A percentile compares a stretch with the other conserved stretches of the same genome.
phyloP scores from a whole-genome alignment of 2,113 vertebrate genomes.

The Diadophis punctatus region DNA sequence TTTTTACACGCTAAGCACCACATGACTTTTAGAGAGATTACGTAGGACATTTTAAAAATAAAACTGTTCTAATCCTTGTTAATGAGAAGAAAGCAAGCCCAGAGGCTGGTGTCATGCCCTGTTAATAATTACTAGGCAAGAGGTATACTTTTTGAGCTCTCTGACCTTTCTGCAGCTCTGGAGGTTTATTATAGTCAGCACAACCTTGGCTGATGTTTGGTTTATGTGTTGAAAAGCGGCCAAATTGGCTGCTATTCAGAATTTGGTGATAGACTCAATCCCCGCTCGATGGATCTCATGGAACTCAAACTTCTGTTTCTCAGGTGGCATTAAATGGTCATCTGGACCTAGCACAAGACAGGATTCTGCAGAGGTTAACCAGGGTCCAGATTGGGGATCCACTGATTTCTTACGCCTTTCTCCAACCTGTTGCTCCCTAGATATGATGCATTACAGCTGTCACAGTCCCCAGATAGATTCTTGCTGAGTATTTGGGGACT shows the following conservation, averaged over 20 bases:
- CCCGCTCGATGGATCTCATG: constrained; percentile 14
- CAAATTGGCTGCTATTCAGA: constrained; percentile 57
- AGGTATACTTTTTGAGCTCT: constrained; percentile 57
- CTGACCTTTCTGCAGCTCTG: constrained; percentile 58
- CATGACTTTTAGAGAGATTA: background rate
- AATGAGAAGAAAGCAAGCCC: constrained; percentile 21
- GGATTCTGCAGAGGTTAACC: background rate
- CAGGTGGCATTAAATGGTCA: background rate
- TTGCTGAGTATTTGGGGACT: background rate
- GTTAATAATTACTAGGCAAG: constrained; percentile 72
- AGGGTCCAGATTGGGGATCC: constrained; percentile 7
- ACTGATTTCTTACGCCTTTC: constrained; percentile 2
- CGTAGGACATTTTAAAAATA: background rate
- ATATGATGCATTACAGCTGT: background rate
- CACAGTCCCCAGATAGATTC: background rate
- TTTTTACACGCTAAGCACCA: background rate
- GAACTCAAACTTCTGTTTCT: constrained; percentile 21
- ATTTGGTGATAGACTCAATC: background rate
- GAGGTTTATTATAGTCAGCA: constrained; percentile 57
- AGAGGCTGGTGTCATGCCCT: constrained; percentile 46
- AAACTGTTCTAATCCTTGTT: background rate
- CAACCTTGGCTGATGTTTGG: constrained; percentile 68
- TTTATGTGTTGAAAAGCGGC: constrained; percentile 53
- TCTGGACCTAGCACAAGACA: background rate
- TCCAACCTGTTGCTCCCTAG: too few species aligned